Conservation (phyloP, 2,797 vertebrate species). For the Sandelia bainsii region DNA sequence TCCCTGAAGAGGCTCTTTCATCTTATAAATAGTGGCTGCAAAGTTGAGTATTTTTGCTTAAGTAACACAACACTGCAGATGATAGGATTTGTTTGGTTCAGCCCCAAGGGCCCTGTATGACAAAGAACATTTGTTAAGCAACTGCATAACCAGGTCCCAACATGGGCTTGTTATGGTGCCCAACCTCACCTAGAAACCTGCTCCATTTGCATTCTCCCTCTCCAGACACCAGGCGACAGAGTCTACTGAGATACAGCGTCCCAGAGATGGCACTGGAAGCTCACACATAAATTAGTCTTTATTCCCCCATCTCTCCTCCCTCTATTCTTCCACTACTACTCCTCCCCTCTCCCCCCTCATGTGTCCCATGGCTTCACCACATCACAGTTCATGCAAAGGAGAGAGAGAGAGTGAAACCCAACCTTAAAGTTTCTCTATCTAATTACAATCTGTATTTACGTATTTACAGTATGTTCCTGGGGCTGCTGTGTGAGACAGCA, state of each 20-base stretch:
- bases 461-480: constrained; percentile 44
- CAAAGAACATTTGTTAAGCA: constrained; percentile 83
- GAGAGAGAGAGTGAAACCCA: constrained; percentile 73
- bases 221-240: constrained; percentile 69
- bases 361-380: constrained; percentile 79
- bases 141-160: constrained; percentile 75
- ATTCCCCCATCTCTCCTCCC: constrained; percentile 53
- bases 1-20: constrained; percentile 85
- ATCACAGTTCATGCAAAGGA: constrained; percentile 78
- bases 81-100: constrained; percentile 76
- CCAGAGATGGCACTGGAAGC: constrained; percentile 73
- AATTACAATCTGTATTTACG: constrained; percentile 77
- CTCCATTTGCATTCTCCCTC: constrained; percentile 80
- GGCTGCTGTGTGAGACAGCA: constrained; percentile 65
- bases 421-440: constrained; percentile 75
- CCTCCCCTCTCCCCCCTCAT: constrained; percentile 59
- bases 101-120: constrained; percentile 77
- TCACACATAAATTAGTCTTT: constrained; percentile 80
- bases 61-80: constrained; percentile 81
- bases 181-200: constrained; percentile 77
- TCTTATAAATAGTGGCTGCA: constrained; percentile 86
- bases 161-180: constrained; percentile 72
- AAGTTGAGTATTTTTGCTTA: constrained; percentile 79
- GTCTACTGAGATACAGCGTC: constrained; percentile 67
- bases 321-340: constrained; percentile 39